Conservation (phyloP, 2,797 vertebrate species). For the Zenarchopterus dispar region DNA sequence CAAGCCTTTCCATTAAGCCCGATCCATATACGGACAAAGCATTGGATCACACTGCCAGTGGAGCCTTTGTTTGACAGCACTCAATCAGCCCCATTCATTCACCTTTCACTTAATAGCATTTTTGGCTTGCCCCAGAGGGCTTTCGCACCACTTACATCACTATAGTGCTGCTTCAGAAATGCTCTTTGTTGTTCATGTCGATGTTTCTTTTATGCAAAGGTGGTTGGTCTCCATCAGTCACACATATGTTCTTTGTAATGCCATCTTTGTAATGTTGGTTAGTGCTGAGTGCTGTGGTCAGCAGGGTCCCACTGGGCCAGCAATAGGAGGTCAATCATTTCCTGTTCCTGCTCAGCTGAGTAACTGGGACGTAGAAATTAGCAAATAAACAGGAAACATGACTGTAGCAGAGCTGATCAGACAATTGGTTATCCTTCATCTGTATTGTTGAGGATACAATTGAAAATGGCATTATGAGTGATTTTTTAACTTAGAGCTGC, state of each 20-base stretch:
- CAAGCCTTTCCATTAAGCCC: constrained; percentile 53
- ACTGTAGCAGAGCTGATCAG: constrained; percentile 54
- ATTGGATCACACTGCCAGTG: constrained; percentile 46
- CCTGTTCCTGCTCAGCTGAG: constrained; percentile 67
- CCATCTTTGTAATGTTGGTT: constrained; percentile 72
- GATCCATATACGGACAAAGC: constrained; percentile 63
- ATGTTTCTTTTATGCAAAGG: constrained; percentile 57
- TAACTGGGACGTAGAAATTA: constrained; percentile 77
- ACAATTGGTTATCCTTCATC: constrained; percentile 64
- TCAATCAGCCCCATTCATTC: constrained; percentile 53
- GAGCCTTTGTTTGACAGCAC: constrained; percentile 48
- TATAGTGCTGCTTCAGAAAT: constrained; percentile 44
- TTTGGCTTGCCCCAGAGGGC: constrained; percentile 36
- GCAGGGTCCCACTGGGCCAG: constrained; percentile 70
- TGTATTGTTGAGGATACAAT: constrained; percentile 57
- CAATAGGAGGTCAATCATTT: constrained; percentile 72
- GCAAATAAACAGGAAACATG: constrained; percentile 73
- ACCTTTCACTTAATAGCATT: constrained; percentile 64
- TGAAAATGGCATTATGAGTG: constrained; percentile 49
- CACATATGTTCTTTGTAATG: constrained; percentile 76
- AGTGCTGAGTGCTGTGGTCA: constrained; percentile 71
- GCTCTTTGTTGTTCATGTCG: constrained; percentile 50
- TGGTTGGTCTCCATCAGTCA: constrained; percentile 75
- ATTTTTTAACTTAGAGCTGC: constrained; percentile 56
- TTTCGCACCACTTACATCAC: constrained; percentile 36